These are phyloP conservation scores for Oreohelix idahoensis DNA, from an alignment of 1,140 invertebrate species.

Conservation along the genomic window DNA sequence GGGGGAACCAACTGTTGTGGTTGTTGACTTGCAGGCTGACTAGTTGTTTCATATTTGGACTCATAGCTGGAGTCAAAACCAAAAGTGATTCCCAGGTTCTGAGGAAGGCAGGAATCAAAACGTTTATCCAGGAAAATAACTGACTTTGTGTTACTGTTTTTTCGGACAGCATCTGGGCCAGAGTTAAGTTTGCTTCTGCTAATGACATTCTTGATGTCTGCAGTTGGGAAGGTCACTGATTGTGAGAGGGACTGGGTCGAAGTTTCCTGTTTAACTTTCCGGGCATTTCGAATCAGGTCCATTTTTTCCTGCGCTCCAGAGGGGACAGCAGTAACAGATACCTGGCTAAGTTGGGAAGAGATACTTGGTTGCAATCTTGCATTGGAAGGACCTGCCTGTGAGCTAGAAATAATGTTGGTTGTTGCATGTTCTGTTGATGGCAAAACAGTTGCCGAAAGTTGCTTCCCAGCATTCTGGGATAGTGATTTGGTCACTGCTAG, in stretches of 20 bases:
- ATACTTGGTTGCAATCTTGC: not conserved
- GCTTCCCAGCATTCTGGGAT: not conserved
- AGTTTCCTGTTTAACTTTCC: not conserved
- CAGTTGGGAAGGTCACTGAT: not conserved
- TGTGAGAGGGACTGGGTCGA: too few relatives aligned
- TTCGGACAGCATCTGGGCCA: not conserved
- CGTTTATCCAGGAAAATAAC: slow-evolving; percentile 35
- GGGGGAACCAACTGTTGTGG: not conserved
- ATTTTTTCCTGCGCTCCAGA: not conserved
- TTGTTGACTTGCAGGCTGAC: not conserved
- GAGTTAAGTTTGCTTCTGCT: not conserved
- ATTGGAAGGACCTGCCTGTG: not conserved
- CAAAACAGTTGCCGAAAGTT: not conserved
- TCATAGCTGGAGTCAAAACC: slow-evolving; percentile 35
- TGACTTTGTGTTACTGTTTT: slow-evolving; percentile 10
- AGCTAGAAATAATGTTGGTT: not conserved
- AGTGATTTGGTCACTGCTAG: not conserved
- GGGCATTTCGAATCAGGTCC: not conserved
- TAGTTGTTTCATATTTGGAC: not conserved
- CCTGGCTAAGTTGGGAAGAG: not conserved
- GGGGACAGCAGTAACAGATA: not conserved
- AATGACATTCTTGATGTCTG: not conserved
- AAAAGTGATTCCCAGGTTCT: slow-evolving; percentile 33
- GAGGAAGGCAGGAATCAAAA: not conserved
- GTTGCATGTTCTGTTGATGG: not conserved